phyloP scores from a whole-genome alignment of 2,888 invertebrate genomes.

The Dorcus parallelipipedus region DNA sequence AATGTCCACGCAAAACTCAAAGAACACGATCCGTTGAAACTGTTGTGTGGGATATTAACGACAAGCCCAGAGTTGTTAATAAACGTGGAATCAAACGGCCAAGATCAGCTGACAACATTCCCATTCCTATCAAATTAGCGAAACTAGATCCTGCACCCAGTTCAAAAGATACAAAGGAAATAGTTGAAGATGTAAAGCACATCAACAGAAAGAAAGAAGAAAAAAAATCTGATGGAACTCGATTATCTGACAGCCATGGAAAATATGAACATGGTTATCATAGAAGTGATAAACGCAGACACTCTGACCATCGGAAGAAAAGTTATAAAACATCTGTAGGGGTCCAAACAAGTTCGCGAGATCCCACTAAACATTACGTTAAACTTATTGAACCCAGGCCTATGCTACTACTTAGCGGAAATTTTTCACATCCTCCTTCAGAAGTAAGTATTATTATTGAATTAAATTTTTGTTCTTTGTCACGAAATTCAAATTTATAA shows the following conservation, averaged over 20 bases:
- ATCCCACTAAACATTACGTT: constrained; percentile 15
- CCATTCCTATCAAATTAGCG: constrained; percentile 26
- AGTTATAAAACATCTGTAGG: constrained; percentile 18
- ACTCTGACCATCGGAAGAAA: constrained; percentile 15
- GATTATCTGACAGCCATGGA: constrained; percentile 21
- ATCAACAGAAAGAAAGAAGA: constrained; percentile 9
- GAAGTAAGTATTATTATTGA: constrained; percentile 37
- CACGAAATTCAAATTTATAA: not conserved
- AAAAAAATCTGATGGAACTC: constrained; percentile 30
- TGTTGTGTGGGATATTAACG: constrained; percentile 21
- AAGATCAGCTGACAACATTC: constrained; percentile 36
- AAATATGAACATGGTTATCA: constrained; percentile 9
- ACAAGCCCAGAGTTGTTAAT: constrained; percentile 21
- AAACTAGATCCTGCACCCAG: constrained; percentile 30
- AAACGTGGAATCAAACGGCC: constrained; percentile 36
- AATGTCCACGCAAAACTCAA: constrained; percentile 31
- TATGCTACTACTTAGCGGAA: constrained; percentile 34
- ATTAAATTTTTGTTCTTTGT: too few relatives aligned
- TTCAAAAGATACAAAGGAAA: constrained; percentile 23
- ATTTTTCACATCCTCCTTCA: constrained; percentile 43
- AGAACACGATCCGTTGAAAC: constrained; percentile 39
- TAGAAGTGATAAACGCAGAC: constrained; percentile 15
- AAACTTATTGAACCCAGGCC: constrained; percentile 29
- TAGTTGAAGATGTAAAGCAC: constrained; percentile 14
- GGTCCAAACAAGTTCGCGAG: constrained; percentile 21